Percentiles rank a stretch among this genome's conserved stretches.
Evolutionary conservation across 2,888 invertebrate genomes (phyloP).

Genomic region (Eilema sororculum): DNA sequence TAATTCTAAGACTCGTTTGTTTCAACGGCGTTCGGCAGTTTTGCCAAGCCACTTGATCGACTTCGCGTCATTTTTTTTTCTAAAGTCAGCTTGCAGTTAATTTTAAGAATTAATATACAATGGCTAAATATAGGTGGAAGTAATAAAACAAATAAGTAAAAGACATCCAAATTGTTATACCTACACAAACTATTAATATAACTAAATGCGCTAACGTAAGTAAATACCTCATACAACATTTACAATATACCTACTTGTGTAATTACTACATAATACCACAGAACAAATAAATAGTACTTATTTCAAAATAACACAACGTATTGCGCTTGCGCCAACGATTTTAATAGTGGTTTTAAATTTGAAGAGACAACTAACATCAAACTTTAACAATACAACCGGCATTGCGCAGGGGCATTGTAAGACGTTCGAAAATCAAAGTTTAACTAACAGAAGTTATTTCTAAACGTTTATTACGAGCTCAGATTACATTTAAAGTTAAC

Average conservation of each 20-base stretch:
- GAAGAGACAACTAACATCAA: neutral
- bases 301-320: neutral
- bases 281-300: neutral
- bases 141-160: no score
- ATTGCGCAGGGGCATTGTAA: neutral
- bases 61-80: no score
- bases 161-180: no score
- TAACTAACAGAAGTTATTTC: neutral
- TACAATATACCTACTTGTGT: neutral
- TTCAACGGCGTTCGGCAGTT: no score
- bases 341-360: neutral
- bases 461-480: constrained; percentile 7
- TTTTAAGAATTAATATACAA: no score
- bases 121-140: no score
- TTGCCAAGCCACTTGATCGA: no score
- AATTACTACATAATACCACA: neutral
- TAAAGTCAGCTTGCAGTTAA: no score
- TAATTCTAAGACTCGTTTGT: no score
- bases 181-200: no score
- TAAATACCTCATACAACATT: neutral
- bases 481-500: neutral
- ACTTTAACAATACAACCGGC: neutral
- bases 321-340: neutral
- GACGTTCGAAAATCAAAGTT: neutral
- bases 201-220: neutral